Evolutionary conservation across 35 echinoderm and acorn worm genomes (phyloP), one percentile per base, ranked within the genome.

Genomic region (Eucidaris tribuloides): DNA sequence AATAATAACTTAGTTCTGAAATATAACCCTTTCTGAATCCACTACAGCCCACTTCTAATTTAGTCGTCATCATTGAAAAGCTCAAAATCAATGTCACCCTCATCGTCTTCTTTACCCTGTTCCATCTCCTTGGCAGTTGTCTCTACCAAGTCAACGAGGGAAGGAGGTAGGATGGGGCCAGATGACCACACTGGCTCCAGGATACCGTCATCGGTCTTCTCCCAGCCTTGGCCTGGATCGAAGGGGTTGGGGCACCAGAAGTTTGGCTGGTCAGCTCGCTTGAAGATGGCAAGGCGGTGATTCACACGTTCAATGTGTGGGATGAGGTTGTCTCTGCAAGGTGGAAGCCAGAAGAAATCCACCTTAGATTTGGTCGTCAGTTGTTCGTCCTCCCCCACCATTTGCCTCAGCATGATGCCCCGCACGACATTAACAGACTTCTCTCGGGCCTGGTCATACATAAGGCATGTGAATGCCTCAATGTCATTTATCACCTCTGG

Each of bases 391-490:
- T 78, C 49, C 39, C 46, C 71, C 1, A 77, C 40, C 70, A 36
- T 86, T 28, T 86, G 29, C 66, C 54, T 85, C 7, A 85, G 62
- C 65, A 74, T 48, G 4, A 25, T 30, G 40, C 28, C 54, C 9
- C 82, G 3, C 14, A 71, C 82, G 7, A 13, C 65, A 54, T 85
- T 40, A 3, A 85, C 65, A 56, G 62, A 71, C 18, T 17, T 85
- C 31, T 45, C n/a, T 1, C 82, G 40, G n/a, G 65, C 6, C 36
- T 35, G 20, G 19, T 33, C 65, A 30, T 80, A 80, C 77, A 80
- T 6, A 17, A 11, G 1, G 46, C 82, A 91, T 81, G 89, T 91
- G 82, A 91, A 91, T 62, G 65, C 76, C 50, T 85, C 89, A 7
- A 85, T n/a, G 46, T 65, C 72, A 20, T 50, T 11, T 25, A 54